phyloP scores from a whole-genome alignment of 1,140 invertebrate species.

The Notospermus geniculatus region DNA sequence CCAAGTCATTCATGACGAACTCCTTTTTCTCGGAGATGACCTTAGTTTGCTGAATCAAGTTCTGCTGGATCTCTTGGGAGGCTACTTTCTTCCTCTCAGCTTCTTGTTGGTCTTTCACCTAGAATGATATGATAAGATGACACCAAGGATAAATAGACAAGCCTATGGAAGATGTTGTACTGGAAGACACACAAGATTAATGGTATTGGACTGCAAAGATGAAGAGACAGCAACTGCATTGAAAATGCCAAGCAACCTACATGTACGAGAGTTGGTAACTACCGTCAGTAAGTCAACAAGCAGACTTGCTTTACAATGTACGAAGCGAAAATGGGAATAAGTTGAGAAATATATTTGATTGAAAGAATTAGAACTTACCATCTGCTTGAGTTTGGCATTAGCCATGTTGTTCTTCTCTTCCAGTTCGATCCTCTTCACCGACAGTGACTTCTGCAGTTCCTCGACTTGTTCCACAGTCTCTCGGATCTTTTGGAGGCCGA shows the following conservation, averaged over 20 bases:
- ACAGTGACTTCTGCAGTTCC: constrained; percentile 98
- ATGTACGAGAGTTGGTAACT: too few relatives aligned
- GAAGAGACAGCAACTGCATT: too few relatives aligned
- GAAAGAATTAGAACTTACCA: constrained; percentile 63
- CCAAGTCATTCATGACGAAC: constrained; percentile 91
- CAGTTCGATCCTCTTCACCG: constrained; percentile 87
- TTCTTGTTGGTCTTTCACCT: constrained; percentile 96
- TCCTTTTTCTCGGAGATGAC: constrained; percentile 89
- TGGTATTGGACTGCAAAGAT: too few relatives aligned
- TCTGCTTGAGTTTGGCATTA: constrained; percentile 96
- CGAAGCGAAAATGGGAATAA: too few relatives aligned
- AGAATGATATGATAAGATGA: background rate
- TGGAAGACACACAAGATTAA: too few relatives aligned
- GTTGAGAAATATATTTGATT: too few relatives aligned
- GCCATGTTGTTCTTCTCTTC: constrained; percentile 99
- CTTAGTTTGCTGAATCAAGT: constrained; percentile 73
- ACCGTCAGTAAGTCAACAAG: too few relatives aligned
- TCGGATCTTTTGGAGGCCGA: constrained; percentile 96
- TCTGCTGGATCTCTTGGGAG: constrained; percentile 94
- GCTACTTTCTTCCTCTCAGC: constrained; percentile 98
- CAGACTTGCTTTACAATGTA: too few relatives aligned
- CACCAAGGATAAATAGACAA: too few relatives aligned
- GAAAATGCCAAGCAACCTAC: too few relatives aligned
- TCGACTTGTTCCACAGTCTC: constrained; percentile 99
- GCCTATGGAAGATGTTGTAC: too few relatives aligned